A percentile compares a stretch with the other conserved stretches of the same genome.
phyloP scores from a whole-genome alignment of 2,113 vertebrate genomes.

The Phaethornis superciliosus region DNA sequence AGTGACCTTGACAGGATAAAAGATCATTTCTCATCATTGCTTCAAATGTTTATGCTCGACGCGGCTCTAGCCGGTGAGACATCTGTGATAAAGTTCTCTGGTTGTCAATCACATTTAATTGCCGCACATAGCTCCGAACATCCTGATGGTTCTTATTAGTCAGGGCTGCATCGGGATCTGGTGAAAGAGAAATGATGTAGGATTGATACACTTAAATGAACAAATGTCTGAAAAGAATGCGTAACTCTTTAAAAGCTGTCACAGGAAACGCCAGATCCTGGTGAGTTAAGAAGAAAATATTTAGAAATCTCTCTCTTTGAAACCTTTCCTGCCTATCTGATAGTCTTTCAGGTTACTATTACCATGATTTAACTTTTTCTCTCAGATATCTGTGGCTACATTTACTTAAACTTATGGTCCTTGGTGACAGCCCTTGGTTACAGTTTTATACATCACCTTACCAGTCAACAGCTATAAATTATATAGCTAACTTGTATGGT shows the following conservation, averaged over 20 bases:
- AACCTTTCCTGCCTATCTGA: constrained; percentile 2
- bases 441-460: not conserved
- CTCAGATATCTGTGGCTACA: constrained; percentile 17
- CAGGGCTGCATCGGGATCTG: constrained; percentile 89
- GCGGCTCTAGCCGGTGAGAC: constrained; percentile 93
- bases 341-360: constrained; percentile 12
- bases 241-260: not conserved
- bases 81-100: constrained; percentile 97
- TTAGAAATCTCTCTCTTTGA: constrained; percentile 18
- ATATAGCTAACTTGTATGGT: not conserved
- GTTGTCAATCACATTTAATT: constrained; percentile 97
- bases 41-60: constrained; percentile 83
- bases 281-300: constrained; percentile 39
- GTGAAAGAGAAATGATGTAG: constrained; percentile 58
- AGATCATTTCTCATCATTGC: constrained; percentile 51
- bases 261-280: constrained; percentile 23
- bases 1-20: constrained; percentile 70
- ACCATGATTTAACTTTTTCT: constrained; percentile 32
- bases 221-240: constrained; percentile 46
- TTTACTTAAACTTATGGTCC: constrained; percentile 11
- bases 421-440: not conserved
- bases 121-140: constrained; percentile 90
- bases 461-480: constrained; percentile 9
- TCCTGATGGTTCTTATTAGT: constrained; percentile 94
- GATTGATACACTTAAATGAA: constrained; percentile 55